phyloP scores from a whole-genome alignment of 2,113 vertebrate species.

The Recurvirostra avosetta region DNA sequence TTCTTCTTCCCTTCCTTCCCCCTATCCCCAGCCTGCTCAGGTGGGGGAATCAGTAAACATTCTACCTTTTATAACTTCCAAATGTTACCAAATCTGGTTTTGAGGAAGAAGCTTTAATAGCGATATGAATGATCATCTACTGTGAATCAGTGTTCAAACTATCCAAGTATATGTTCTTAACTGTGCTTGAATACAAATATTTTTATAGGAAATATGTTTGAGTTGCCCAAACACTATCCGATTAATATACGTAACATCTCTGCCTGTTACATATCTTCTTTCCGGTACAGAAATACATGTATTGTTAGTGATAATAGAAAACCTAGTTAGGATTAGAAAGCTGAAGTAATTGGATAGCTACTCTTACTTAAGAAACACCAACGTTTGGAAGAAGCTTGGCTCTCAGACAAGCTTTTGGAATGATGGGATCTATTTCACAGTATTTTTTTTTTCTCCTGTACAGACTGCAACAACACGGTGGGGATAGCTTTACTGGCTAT shows the following conservation, averaged over 20 bases:
- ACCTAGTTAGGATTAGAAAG: constrained; percentile 18
- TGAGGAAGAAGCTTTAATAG: constrained; percentile 32
- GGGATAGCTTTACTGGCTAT: neutral
- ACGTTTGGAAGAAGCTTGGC: neutral
- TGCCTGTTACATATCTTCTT: constrained; percentile 34
- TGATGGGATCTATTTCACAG: constrained; percentile 31
- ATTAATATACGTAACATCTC: constrained; percentile 7
- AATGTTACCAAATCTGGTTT: neutral
- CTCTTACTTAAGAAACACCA: neutral
- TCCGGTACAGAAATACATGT: constrained; percentile 24
- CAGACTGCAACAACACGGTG: neutral
- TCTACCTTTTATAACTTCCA: neutral
- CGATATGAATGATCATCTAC: neutral
- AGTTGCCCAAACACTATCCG: constrained; percentile 35
- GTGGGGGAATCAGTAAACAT: neutral
- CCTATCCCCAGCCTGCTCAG: neutral
- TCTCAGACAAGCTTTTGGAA: constrained; percentile 18
- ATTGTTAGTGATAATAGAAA: constrained; percentile 53
- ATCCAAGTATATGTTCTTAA: neutral
- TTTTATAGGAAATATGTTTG: constrained; percentile 45
- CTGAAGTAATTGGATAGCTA: constrained; percentile 21
- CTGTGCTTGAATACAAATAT: constrained; percentile 46
- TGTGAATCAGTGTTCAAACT: neutral
- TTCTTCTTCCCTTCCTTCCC: neutral
- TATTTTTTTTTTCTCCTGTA: constrained; percentile 7